These are phyloP conservation scores for Hormiphora californensis DNA, from an alignment of 37 sponge, comb jelly and placozoan species.

Conservation along the genomic window DNA sequence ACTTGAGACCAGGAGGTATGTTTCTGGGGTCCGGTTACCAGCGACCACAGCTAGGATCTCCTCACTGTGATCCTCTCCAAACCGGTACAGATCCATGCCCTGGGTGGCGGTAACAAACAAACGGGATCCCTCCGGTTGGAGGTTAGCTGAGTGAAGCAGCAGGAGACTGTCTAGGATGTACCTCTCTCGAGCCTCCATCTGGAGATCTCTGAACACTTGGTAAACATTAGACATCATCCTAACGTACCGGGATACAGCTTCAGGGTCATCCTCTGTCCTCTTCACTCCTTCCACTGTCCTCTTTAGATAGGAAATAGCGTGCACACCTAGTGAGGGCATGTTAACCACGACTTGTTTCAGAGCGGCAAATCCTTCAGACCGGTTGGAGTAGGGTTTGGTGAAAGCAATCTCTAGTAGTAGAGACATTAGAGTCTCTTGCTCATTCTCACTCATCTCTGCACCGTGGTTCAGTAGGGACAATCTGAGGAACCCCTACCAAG, in stretches of 20 bases:
- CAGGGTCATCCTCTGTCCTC: constrained; percentile 10
- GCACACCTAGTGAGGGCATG: too few relatives aligned
- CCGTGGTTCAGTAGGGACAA: not conserved
- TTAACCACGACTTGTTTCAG: not conserved
- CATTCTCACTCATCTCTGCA: not conserved
- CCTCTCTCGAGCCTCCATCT: not conserved
- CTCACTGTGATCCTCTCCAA: not conserved
- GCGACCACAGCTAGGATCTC: not conserved
- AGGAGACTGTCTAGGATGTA: not conserved
- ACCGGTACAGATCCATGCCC: constrained; percentile 25
- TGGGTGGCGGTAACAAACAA: not conserved
- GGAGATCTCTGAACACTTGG: not conserved
- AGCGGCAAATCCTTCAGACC: not conserved
- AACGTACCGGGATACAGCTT: not conserved
- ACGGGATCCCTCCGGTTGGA: not conserved
- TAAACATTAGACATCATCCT: not conserved
- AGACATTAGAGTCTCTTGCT: not conserved
- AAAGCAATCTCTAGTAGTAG: not conserved
- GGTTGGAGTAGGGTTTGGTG: not conserved
- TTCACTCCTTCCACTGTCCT: too few relatives aligned
- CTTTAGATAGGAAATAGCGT: too few relatives aligned
- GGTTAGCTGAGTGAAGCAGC: not conserved
- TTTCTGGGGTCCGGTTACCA: not conserved
- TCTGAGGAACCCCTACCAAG: not conserved
- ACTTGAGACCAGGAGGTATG: not conserved